phyloP scores from a whole-genome alignment of 1,140 invertebrate species.

The Brachionus paranguensis region DNA sequence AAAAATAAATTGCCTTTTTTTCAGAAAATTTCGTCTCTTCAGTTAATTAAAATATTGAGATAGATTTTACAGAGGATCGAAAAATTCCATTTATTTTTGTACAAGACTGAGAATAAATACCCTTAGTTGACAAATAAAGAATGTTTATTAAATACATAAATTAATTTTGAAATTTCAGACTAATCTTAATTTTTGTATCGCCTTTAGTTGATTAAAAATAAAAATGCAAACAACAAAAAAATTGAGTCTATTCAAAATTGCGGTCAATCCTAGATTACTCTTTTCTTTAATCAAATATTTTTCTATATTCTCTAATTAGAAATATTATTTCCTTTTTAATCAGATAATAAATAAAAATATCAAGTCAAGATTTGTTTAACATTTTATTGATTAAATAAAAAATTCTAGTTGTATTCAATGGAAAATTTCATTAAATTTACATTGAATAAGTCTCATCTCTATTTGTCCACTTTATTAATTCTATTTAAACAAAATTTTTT shows the following conservation, averaged over 20 bases:
- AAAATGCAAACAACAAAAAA: not conserved
- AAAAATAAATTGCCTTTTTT: not conserved
- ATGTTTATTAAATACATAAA: not conserved
- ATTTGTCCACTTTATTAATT: not conserved
- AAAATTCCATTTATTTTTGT: not conserved
- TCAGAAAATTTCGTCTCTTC: not conserved
- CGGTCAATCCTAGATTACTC: not conserved
- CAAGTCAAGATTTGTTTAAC: not conserved
- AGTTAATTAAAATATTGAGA: too few species aligned
- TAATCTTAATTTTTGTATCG: not conserved
- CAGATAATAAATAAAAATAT: not conserved
- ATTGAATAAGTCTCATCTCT: not conserved
- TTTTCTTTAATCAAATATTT: not conserved
- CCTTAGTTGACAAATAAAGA: not conserved
- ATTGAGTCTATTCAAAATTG: not conserved
- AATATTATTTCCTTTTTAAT: not conserved
- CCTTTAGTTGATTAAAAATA: not conserved
- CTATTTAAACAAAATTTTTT: not conserved
- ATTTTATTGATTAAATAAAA: not conserved
- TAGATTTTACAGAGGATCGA: not conserved
- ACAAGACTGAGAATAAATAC: not conserved
- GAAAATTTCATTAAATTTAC: not conserved
- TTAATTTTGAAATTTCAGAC: not conserved
- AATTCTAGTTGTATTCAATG: not conserved
- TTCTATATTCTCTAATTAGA: not conserved